Base-by-base conservation (phyloP, 2,797 vertebrate species). In the Delichon dasypus region DNA sequence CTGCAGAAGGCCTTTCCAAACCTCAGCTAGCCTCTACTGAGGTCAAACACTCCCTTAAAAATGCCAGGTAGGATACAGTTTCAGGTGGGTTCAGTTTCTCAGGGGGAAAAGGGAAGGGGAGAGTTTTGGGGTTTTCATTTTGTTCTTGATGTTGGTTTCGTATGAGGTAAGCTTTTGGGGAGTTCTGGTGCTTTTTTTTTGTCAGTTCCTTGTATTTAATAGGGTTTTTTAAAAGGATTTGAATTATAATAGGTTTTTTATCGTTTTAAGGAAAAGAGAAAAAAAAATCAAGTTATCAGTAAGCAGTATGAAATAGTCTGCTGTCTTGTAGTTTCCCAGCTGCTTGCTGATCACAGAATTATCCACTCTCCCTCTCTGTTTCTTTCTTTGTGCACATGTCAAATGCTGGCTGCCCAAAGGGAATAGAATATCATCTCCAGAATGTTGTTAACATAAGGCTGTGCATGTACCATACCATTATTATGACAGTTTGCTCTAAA, bases 361-460 rank as follows among this genome's bases (percentile, higher is more conserved):
- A 93, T 18, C 42, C 40, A 12, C 54, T 90, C 89, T 94, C 70
- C 85, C 85, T 89, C 93, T 90, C 83, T 75, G 57, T 48, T 90
- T 79, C 68, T 86, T 80, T 92, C 88, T 94, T 92, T 94, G 89
- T 92, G 82, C 87, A 58, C 67, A 94, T 54, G 97, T 94, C 96
- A 97, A 97, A 66, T n/a, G 53, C 77, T 96, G 96, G 95, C 89
- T 94, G 94, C 97, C 95, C 94, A 68, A 54, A 65, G 96, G 96
- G 97, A 97, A 97, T 96, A 95, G 73, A 77, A 38, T 91, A 97
- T 97, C 95, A 97, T 90, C 96, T 96, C 83, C n/a, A n/a, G 89
- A 93, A 97, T 97, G 94, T 50, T 97, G 97, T 97, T 97, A 97
- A 97, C 97, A 97, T 95, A 97, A 96, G 96, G 96, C 95, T 97